Conservation (phyloP, 2,888 invertebrate species). For the Ormyrus thymus region DNA sequence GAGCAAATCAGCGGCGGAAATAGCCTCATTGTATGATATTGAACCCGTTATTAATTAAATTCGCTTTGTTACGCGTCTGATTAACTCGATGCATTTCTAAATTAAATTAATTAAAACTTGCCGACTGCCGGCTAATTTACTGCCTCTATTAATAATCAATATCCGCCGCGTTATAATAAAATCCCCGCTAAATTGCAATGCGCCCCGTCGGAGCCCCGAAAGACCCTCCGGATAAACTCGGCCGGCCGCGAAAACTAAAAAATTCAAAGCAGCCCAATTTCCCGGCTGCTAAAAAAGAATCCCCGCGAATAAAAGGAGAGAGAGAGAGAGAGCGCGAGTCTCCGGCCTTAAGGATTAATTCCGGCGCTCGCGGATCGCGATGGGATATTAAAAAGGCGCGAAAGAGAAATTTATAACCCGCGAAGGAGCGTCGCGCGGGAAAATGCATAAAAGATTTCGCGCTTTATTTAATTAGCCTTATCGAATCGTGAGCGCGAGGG, state of each 20-base stretch:
- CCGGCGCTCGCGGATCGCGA: not conserved
- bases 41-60: not conserved
- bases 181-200: too few relatives aligned
- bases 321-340: not conserved
- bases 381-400: slow-evolving; percentile 41
- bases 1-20: not conserved
- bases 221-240: not conserved
- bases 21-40: not conserved
- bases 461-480: too few relatives aligned
- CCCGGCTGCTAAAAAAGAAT: slow-evolving; percentile 7
- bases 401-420: slow-evolving; percentile 42
- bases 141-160: slow-evolving; percentile 3
- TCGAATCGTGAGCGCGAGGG: not conserved
- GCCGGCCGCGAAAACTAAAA: slow-evolving; percentile 11
- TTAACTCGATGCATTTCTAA: not conserved
- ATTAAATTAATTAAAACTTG: not conserved
- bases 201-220: too few relatives aligned
- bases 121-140: not conserved
- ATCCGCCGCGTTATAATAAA: not conserved
- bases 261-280: slow-evolving; percentile 41
- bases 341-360: slow-evolving; percentile 19
- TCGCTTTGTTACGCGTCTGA: too few relatives aligned
- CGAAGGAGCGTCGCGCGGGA: slow-evolving; percentile 32
- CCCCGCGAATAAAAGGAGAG: not conserved
- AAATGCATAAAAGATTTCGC: too few relatives aligned